A percentile compares a stretch with the other conserved stretches of the same genome.
These are phyloP conservation scores for Pollenia angustigena DNA, from an alignment of 2,888 invertebrate genomes.

Conservation along the genomic window DNA sequence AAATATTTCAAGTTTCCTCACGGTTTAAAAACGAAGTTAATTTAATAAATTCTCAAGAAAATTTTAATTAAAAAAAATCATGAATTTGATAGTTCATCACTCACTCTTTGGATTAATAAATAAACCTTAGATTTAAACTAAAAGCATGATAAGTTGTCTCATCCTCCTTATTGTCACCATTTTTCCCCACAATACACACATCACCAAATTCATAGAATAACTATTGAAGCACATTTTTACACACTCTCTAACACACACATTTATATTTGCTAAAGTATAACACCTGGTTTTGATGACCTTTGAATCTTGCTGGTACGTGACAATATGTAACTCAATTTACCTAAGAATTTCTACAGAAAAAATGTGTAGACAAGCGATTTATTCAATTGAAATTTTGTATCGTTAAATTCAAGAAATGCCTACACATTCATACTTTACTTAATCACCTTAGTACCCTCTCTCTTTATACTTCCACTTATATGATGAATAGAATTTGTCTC, in stretches of 20 bases:
- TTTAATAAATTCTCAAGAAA: too few species aligned
- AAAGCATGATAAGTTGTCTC: not conserved
- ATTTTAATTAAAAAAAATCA: too few species aligned
- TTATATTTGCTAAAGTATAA: not conserved
- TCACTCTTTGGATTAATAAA: too few species aligned
- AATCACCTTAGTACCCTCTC: not conserved
- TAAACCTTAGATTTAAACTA: too few species aligned
- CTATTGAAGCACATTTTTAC: not conserved
- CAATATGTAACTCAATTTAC: not conserved
- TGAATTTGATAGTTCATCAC: too few species aligned
- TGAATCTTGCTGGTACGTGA: conserved; percentile 25
- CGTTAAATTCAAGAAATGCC: not conserved
- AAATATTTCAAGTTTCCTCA: too few species aligned
- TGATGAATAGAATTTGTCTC: not conserved
- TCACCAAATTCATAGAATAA: not conserved
- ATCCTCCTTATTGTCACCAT: too few species aligned
- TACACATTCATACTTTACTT: not conserved
- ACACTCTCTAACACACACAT: not conserved
- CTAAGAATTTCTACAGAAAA: not conserved
- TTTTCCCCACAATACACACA: too few species aligned
- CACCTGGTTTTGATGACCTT: conserved; percentile 2
- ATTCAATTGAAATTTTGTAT: conserved; percentile 27
- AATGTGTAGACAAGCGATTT: conserved; percentile 1
- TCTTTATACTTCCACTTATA: not conserved
- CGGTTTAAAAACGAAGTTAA: too few species aligned